Evolutionary conservation across 2,113 vertebrate genomes (phyloP).

Genomic region (Seriola aureovittata): DNA sequence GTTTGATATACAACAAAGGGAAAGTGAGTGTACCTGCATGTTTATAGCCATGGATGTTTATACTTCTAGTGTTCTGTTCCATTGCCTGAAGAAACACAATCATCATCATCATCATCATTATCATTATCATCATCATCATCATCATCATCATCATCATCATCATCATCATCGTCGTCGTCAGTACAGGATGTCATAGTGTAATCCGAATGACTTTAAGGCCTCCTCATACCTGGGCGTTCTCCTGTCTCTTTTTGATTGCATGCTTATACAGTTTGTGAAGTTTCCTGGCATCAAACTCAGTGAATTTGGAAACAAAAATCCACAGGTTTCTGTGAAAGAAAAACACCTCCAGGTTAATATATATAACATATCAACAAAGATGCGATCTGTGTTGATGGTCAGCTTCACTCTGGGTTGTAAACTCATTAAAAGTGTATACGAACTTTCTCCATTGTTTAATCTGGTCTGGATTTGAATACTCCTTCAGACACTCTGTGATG

Average conservation of each 20-base stretch:
- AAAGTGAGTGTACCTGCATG: constrained; percentile 88
- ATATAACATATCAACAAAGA: neutral
- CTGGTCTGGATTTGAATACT: constrained; percentile 95
- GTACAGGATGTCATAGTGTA: neutral
- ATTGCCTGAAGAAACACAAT: constrained; percentile 84
- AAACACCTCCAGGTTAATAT: neutral
- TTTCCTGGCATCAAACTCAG: constrained; percentile 98
- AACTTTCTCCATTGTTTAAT: constrained; percentile 99
- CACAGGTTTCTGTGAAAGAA: constrained; percentile 91
- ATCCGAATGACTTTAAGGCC: neutral
- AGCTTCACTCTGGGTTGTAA: neutral
- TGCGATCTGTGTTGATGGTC: too few species aligned
- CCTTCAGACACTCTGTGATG: constrained; percentile 97
- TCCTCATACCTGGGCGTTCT: constrained; percentile 90
- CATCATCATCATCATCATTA: neutral
- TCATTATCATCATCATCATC: neutral
- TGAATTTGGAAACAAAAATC: constrained; percentile 99
- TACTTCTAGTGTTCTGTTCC: constrained; percentile 90
- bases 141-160: neutral
- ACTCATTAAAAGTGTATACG: constrained; percentile 36
- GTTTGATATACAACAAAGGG: rapidly evolving
- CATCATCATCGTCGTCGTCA: neutral
- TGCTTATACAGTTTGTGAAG: constrained; percentile 98
- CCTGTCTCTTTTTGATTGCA: constrained; percentile 98
- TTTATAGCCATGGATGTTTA: constrained; percentile 88